These are phyloP conservation scores for Siderastrea radians DNA, from an alignment of 92 coral and sea anemone genomes.

Conservation along the genomic window DNA sequence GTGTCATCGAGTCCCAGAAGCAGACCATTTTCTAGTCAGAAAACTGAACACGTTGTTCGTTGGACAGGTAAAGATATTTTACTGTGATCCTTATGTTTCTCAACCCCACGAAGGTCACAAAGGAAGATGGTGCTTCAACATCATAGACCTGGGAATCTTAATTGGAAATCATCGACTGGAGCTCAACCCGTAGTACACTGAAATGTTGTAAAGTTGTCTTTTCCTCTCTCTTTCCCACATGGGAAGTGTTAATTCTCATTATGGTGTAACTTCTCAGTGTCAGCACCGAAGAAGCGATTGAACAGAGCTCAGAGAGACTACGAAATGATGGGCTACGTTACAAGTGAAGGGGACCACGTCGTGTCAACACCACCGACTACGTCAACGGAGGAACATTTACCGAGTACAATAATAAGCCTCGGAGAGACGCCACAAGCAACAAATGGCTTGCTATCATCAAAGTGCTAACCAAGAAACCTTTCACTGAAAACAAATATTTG, in stretches of 20 bases:
- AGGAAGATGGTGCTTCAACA: too few species aligned
- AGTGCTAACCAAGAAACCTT: too few species aligned
- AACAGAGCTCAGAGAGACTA: neutral
- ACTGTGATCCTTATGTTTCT: too few species aligned
- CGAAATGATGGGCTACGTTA: neutral
- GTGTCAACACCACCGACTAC: neutral
- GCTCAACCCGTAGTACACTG: too few species aligned
- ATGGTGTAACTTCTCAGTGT: neutral
- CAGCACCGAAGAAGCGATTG: neutral
- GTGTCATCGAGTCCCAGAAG: neutral
- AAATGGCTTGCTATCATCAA: neutral
- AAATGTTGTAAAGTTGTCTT: too few species aligned
- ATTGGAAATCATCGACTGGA: too few species aligned
- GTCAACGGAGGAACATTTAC: neutral
- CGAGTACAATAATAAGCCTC: neutral
- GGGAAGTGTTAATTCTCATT: too few species aligned
- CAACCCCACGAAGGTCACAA: too few species aligned
- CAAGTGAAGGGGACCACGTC: neutral
- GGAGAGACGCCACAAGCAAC: neutral
- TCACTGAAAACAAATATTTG: too few species aligned
- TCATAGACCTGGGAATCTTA: too few species aligned
- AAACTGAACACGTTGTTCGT: neutral
- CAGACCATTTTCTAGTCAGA: neutral
- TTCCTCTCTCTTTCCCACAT: too few species aligned
- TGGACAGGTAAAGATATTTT: too few species aligned